phyloP scores from a whole-genome alignment of 1,140 invertebrate species.

The Calephelis nemesis region DNA sequence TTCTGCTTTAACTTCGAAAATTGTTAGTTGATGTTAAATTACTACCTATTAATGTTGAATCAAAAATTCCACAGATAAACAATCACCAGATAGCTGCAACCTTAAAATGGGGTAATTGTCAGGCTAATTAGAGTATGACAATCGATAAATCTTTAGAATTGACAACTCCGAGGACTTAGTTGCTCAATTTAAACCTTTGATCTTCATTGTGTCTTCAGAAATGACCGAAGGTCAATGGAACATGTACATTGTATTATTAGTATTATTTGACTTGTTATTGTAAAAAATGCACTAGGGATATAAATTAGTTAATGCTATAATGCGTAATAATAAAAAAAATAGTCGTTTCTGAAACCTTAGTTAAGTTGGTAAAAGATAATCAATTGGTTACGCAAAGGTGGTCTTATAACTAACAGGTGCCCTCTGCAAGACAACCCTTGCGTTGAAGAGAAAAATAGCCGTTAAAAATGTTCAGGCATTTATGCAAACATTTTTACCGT shows the following conservation, averaged over 20 bases:
- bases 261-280: not conserved
- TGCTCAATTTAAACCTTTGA: slow-evolving; percentile 16
- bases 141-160: slow-evolving; percentile 14
- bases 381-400: too few relatives aligned
- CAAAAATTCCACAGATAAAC: slow-evolving; percentile 14
- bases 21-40: not conserved
- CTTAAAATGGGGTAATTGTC: slow-evolving; percentile 10
- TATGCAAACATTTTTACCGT: too few relatives aligned
- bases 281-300: too few relatives aligned
- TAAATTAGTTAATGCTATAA: too few relatives aligned
- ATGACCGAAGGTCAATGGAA: slow-evolving; percentile 8
- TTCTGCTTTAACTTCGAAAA: too few relatives aligned
- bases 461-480: too few relatives aligned
- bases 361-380: too few relatives aligned
- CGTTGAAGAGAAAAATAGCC: too few relatives aligned
- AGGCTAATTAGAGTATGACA: slow-evolving; percentile 6
- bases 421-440: too few relatives aligned
- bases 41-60: not conserved
- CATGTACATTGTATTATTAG: slow-evolving; percentile 4
- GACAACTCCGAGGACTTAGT: slow-evolving; percentile 12
- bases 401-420: too few relatives aligned
- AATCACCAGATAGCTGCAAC: not conserved
- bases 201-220: slow-evolving; percentile 19
- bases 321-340: too few relatives aligned
- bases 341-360: too few relatives aligned